Evolutionary conservation across 2,113 vertebrate genomes (phyloP).

Genomic region (Phrynosoma platyrhinos): DNA sequence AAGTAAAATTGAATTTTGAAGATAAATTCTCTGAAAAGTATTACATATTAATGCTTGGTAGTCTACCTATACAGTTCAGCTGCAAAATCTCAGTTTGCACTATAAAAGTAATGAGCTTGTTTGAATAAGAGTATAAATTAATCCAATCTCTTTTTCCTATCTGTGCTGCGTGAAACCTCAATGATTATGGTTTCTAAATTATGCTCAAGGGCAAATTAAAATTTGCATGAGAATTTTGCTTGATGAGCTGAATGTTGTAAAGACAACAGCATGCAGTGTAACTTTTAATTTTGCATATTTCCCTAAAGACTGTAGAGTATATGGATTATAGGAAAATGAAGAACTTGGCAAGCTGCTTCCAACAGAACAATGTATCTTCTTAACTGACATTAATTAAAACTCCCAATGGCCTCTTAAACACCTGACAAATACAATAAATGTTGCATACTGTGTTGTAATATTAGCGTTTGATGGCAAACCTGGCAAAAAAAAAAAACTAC

Average conservation of each 20-base stretch:
- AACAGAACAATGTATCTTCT: slow-evolving; percentile 89
- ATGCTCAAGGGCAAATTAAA: slow-evolving; percentile 99
- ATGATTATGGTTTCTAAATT: slow-evolving; percentile 99
- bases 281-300: slow-evolving; percentile 91
- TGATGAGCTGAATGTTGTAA: slow-evolving; percentile 89
- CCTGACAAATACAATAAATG: slow-evolving; percentile 91
- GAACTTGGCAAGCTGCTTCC: slow-evolving; percentile 87
- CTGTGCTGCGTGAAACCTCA: slow-evolving; percentile 93
- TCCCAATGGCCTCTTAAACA: slow-evolving; percentile 90
- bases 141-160: slow-evolving; percentile 91
- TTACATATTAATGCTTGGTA: slow-evolving; percentile 76
- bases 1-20: slow-evolving; percentile 68
- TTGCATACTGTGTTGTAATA: slow-evolving; percentile 78
- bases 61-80: slow-evolving; percentile 87
- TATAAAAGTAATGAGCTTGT: slow-evolving; percentile 98
- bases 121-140: slow-evolving; percentile 97
- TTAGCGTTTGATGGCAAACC: slow-evolving; percentile 72
- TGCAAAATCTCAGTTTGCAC: slow-evolving; percentile 87
- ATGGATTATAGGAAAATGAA: slow-evolving; percentile 89
- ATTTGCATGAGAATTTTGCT: slow-evolving; percentile 97
- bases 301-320: slow-evolving; percentile 87
- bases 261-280: slow-evolving; percentile 90
- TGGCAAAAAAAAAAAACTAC: slow-evolving; percentile 53
- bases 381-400: slow-evolving; percentile 93
- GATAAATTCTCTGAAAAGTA: slow-evolving; percentile 71